Conservation (phyloP, 2,888 invertebrate species). For the Lepeophtheirus nordmannii region DNA sequence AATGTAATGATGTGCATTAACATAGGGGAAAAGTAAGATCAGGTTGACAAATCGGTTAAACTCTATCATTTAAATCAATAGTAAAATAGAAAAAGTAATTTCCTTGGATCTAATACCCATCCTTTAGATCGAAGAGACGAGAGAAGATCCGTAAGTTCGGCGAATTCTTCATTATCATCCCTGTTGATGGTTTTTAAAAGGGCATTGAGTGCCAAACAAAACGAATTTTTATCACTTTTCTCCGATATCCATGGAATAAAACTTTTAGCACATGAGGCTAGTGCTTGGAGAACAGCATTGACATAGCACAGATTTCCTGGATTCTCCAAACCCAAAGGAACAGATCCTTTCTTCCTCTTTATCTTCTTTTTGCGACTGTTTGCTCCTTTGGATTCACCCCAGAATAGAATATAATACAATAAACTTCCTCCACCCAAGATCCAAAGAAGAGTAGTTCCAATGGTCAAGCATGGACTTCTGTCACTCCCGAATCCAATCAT, state of each 20-base stretch:
- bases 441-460: neutral
- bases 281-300: slow-evolving; percentile 73
- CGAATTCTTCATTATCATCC: slow-evolving; percentile 34
- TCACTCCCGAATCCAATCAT: too few species aligned
- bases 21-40: too few species aligned
- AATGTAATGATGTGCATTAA: too few species aligned
- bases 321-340: slow-evolving; percentile 57
- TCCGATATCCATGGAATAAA: slow-evolving; percentile 60
- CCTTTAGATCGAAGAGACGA: slow-evolving; percentile 55
- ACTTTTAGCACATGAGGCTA: slow-evolving; percentile 64
- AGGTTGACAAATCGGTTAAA: too few species aligned
- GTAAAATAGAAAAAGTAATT: neutral
- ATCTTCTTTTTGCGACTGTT: neutral
- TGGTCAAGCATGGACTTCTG: too few species aligned
- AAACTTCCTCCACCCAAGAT: neutral
- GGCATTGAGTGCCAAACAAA: neutral
- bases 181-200: neutral
- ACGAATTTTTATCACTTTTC: neutral
- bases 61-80: too few species aligned
- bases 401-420: neutral
- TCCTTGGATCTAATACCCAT: slow-evolving; percentile 66
- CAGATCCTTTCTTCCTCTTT: slow-evolving; percentile 1
- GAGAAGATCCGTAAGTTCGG: slow-evolving; percentile 50
- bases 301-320: slow-evolving; percentile 82
- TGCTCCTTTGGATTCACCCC: neutral